phyloP scores from a whole-genome alignment of 2,113 vertebrate species.

The Phyllostomus discolor region DNA sequence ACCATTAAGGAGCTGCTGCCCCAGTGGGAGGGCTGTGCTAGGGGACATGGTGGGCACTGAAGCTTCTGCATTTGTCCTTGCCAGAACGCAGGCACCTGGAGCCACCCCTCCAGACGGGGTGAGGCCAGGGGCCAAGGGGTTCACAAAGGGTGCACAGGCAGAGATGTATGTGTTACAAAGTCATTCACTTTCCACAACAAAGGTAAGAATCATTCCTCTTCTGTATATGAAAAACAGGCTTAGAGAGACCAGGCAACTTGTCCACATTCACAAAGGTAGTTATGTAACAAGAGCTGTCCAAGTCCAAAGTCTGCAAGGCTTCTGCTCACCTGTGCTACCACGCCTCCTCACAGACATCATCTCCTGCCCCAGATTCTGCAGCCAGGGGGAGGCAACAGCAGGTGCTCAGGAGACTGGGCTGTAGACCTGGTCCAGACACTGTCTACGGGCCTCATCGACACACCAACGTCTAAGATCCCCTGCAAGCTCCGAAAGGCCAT shows the following conservation, averaged over 20 bases:
- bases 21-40: fast-evolving
- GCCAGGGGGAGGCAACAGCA: fast-evolving
- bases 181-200: too few relatives aligned
- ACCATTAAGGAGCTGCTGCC: fast-evolving
- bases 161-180: neutral
- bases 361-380: neutral
- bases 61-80: neutral
- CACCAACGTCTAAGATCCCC: neutral
- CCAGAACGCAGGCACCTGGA: neutral
- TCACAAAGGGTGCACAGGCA: neutral
- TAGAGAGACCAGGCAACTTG: neutral
- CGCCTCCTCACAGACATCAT: neutral
- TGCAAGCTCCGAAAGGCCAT: neutral
- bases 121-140: neutral
- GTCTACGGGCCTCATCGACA: neutral
- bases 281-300: neutral
- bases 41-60: fast-evolving
- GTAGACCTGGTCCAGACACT: neutral
- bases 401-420: too few relatives aligned
- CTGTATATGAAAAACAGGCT: neutral
- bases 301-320: neutral
- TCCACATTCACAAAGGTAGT: neutral
- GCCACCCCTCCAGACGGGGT: fast-evolving
- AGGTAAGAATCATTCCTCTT: neutral
- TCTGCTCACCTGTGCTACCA: neutral